Evolutionary conservation across 1,140 invertebrate species (phyloP), one percentile per base, ranked within the genome.

Genomic region (Sycobia sp.): DNA sequence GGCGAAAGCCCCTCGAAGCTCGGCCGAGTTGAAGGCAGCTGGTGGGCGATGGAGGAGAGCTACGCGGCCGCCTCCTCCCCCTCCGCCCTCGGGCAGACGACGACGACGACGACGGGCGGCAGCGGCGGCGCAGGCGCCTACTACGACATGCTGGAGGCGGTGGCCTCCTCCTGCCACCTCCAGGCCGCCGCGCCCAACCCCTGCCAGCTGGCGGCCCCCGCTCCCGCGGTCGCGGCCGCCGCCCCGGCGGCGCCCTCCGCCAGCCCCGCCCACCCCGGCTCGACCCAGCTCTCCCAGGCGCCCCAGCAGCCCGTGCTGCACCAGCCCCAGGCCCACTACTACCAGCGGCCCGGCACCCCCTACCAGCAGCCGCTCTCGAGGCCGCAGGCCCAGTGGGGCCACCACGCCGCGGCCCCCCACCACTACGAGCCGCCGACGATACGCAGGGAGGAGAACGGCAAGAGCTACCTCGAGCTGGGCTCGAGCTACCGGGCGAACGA

Each of bases 391-490:
- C 80, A 84, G 62, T 84, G 84, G 79, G 79, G 78, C 34, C 51
- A 56, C 25, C 59, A 62, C 4, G 11, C 59, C 20, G 38, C 16
- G 4, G 73, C 82, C 9, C 83, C 83, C 43, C 76, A 79, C 62
- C 76, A 81, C 62, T 85, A 85, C 71, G 84, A 85, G 47, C 90
- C 91, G 71, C 91, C 92, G 72, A 93, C 91, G 69, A 93, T 93
- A 76, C 87, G 91, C 46, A 88, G 90, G 69, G 93, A 93, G 65
- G 92, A 94, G 76, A 94, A 94, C 74, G 93, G 93, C 67, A 95
- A 95, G 79, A 93, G 91, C 51, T 95, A 94, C 79, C 81, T 94
- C 70, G 92, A 94, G 78, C 82, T 95, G 60, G 93, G 92, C 60
- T 88, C 88, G 50, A 83, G 79, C 68, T 81, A 79, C 58, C 78